Evolutionary conservation across 2,113 vertebrate species (phyloP).

Genomic region (Protobothrops mucrosquamatus): DNA sequence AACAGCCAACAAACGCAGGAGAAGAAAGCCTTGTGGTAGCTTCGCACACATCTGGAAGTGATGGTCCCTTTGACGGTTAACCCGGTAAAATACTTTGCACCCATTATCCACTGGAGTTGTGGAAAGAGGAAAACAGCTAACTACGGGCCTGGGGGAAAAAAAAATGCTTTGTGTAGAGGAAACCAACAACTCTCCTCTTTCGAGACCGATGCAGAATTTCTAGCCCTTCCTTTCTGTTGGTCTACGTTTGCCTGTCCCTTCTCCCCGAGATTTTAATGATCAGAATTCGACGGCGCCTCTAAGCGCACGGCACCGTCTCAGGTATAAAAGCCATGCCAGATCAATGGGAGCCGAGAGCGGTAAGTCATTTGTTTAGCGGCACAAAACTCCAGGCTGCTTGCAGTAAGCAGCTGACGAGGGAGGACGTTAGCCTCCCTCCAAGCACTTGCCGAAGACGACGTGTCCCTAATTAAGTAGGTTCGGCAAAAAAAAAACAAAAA

Average conservation of each 20-base stretch:
- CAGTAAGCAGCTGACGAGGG: slow-evolving; percentile 44
- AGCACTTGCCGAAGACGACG: neutral
- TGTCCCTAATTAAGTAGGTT: slow-evolving; percentile 78
- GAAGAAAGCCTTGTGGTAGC: neutral
- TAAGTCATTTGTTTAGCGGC: slow-evolving; percentile 53
- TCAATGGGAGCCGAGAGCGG: slow-evolving; percentile 23
- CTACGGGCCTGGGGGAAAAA: fast-evolving
- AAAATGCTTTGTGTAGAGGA: neutral
- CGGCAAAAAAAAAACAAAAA: slow-evolving; percentile 34
- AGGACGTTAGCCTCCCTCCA: slow-evolving; percentile 55
- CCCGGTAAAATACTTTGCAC: neutral
- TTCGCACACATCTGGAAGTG: fast-evolving
- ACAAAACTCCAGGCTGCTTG: slow-evolving; percentile 62
- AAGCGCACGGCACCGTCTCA: slow-evolving; percentile 32
- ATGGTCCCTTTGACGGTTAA: neutral
- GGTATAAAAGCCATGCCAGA: slow-evolving; percentile 33
- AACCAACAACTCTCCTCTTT: neutral
- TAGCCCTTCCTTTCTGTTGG: slow-evolving; percentile 21
- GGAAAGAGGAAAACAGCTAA: neutral
- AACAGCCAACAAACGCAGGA: neutral
- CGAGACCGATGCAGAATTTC: neutral
- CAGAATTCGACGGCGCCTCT: slow-evolving; percentile 30
- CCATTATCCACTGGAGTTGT: neutral
- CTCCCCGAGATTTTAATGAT: neutral
- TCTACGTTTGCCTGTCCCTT: neutral